Base-by-base conservation (phyloP, 2,888 invertebrate species). In the Dicyrtoma fusca region DNA sequence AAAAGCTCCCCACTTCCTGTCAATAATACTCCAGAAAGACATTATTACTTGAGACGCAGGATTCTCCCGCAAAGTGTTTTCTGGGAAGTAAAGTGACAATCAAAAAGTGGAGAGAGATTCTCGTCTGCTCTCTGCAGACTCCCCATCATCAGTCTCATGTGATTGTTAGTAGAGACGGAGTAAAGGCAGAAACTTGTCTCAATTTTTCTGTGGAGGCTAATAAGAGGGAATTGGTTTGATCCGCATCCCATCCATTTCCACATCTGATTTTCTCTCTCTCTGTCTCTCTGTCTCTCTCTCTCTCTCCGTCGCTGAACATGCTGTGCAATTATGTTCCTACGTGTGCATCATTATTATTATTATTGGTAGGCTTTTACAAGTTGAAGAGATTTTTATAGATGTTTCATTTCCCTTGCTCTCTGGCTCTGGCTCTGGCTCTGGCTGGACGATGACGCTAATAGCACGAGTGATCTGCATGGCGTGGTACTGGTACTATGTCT, bases 41-140 rank as follows among this genome's bases (percentile, higher is more conserved):
- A 19, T 49, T 49, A 34, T 34, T 34, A 34, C 34, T 19, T 14
- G 49, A 34, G 34, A 61, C n/a, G 11, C 34, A 62, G 42, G 17
- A 62, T 44, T 44, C 62, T 62, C 59, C 34, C 59, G 62, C 62
- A 62, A 53, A 53, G 62, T 62, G 62, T 62, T 62, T 62, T 62
- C 62, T 44, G 44, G 42, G 62, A 62, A 62, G 19, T 44, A 10
- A 44, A 62, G 62, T 45, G 45, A 62, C 44, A 62, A 42, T 42
- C 62, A 44, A 44, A 34, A 19, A 17, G 42, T 34, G 17, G 17
- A n/a, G 34, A 11, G 21, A 26, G n/a, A n/a, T n/a, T n/a, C n/a
- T n/a, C n/a, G n/a, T n/a, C n/a, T n/a, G n/a, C n/a, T n/a, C n/a
- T n/a, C n/a, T n/a, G n/a, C n/a, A 19, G 26, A 61, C 62, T 62